These are phyloP conservation scores for Brachionus angularis DNA, from an alignment of 1,140 invertebrate genomes.

Conservation along the genomic window DNA sequence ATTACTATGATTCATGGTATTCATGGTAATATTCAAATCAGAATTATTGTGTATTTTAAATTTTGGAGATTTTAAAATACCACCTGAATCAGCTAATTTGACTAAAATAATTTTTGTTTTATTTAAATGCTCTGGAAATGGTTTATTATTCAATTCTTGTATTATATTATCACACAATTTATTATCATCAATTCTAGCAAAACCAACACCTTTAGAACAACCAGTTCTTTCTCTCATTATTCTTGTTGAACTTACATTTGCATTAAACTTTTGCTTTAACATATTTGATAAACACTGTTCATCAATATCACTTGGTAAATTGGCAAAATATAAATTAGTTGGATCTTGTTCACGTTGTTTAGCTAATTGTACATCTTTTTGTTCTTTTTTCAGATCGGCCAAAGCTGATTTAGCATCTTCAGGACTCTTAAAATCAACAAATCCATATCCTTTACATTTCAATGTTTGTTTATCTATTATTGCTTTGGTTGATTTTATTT, in stretches of 20 bases:
- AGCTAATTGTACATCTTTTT: conserved; percentile 46
- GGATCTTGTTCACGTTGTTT: conserved; percentile 99
- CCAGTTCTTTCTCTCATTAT: conserved; percentile 86
- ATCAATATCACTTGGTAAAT: conserved; percentile 84
- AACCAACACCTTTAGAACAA: conserved; percentile 83
- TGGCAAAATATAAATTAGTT: conserved; percentile 97
- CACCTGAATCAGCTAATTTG: conserved; percentile 6
- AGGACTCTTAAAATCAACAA: conserved; percentile 97
- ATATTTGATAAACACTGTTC: conserved; percentile 86
- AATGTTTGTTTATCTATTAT: conserved; percentile 98
- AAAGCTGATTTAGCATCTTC: conserved; percentile 88
- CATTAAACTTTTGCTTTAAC: conserved; percentile 62
- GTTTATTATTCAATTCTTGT: conserved; percentile 80
- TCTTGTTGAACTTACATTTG: conserved; percentile 87
- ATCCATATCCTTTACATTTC: conserved; percentile 99
- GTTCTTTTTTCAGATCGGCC: conserved; percentile 32
- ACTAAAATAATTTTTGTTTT: conserved; percentile 7
- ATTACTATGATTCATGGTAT: too few relatives aligned
- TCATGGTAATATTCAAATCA: too few relatives aligned
- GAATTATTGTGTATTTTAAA: too few relatives aligned
- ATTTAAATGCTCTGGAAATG: conserved; percentile 13
- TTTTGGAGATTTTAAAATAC: conserved; percentile 15
- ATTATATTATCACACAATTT: conserved; percentile 97
- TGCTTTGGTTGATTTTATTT: conserved; percentile 97
- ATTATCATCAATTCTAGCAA: conserved; percentile 88